Evolutionary conservation across 1,140 invertebrate genomes (phyloP).

Genomic region (Tetramorium parvispinum): DNA sequence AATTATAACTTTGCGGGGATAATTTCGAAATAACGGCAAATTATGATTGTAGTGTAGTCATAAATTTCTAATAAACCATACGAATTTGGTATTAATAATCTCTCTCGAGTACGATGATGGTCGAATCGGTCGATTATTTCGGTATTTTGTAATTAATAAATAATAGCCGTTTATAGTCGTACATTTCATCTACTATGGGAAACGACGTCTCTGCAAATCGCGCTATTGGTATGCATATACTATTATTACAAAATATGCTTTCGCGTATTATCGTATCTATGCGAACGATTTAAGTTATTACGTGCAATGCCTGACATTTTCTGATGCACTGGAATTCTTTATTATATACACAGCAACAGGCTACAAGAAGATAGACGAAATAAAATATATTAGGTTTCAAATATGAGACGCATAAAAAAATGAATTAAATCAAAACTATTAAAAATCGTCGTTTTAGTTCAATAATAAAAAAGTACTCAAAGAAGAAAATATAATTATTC

Average conservation of each 20-base stretch:
- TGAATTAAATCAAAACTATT: background rate
- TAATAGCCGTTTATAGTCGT: slow-evolving; percentile 44
- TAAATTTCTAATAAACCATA: slow-evolving; percentile 60
- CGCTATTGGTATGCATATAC: slow-evolving; percentile 8
- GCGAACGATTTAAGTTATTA: slow-evolving; percentile 29
- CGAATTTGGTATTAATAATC: slow-evolving; percentile 51
- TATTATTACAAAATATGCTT: slow-evolving; percentile 45
- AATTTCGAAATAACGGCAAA: slow-evolving; percentile 48
- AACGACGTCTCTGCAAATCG: slow-evolving; percentile 21
- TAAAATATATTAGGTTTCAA: slow-evolving; percentile 27
- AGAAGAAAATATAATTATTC: slow-evolving; percentile 1
- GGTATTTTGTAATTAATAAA: slow-evolving; percentile 56
- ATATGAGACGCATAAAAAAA: background rate
- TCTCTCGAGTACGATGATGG: slow-evolving; percentile 43
- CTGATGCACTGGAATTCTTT: slow-evolving; percentile 8
- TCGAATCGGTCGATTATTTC: slow-evolving; percentile 31
- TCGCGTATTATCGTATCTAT: slow-evolving; percentile 18
- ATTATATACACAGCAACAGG: background rate
- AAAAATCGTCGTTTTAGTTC: background rate
- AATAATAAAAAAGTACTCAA: background rate
- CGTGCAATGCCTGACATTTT: slow-evolving; percentile 31
- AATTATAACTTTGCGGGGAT: slow-evolving; percentile 53
- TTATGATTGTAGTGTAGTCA: slow-evolving; percentile 25
- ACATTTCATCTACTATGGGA: slow-evolving; percentile 19
- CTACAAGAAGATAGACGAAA: background rate